Evolutionary conservation across 2,888 invertebrate genomes (phyloP).

Genomic region (Clusia tigrina): DNA sequence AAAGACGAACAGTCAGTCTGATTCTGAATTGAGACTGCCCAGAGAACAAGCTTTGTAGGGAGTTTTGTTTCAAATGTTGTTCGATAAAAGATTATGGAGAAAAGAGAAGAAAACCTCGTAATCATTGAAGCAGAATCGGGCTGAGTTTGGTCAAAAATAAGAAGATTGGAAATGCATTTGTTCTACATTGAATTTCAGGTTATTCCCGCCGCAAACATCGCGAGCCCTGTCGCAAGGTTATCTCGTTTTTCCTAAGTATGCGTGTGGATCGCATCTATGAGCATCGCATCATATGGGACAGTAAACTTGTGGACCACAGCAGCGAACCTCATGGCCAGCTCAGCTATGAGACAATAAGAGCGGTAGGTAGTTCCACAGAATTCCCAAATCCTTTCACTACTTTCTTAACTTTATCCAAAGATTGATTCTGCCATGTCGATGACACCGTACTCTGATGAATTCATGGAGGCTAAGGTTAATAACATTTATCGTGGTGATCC

Average conservation of each 20-base stretch:
- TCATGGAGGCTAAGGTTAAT: slow-evolving; percentile 82
- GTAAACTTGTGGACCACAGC: slow-evolving; percentile 75
- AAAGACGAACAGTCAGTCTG: not conserved
- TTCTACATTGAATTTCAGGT: slow-evolving; percentile 51
- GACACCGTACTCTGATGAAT: slow-evolving; percentile 89
- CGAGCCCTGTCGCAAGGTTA: slow-evolving; percentile 80
- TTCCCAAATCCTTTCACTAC: not conserved
- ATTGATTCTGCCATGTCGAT: slow-evolving; percentile 91
- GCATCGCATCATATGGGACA: slow-evolving; percentile 79
- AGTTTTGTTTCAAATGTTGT: too few species aligned
- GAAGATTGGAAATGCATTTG: too few species aligned
- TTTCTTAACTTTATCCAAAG: slow-evolving; percentile 65
- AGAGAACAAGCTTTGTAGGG: too few species aligned
- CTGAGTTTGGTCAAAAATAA: not conserved
- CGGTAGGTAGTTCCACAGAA: slow-evolving; percentile 70
- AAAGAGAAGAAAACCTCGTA: too few species aligned
- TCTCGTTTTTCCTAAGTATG: slow-evolving; percentile 80
- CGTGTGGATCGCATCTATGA: slow-evolving; percentile 86
- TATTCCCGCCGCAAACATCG: slow-evolving; percentile 75
- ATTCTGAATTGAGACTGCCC: too few species aligned
- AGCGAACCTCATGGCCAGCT: slow-evolving; percentile 84
- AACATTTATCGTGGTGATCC: slow-evolving; percentile 78
- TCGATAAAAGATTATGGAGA: too few species aligned
- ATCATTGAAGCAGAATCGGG: too few species aligned
- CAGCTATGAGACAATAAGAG: slow-evolving; percentile 85